Base-by-base conservation (phyloP, 2,797 vertebrate species). In the Enteromius treurensis region DNA sequence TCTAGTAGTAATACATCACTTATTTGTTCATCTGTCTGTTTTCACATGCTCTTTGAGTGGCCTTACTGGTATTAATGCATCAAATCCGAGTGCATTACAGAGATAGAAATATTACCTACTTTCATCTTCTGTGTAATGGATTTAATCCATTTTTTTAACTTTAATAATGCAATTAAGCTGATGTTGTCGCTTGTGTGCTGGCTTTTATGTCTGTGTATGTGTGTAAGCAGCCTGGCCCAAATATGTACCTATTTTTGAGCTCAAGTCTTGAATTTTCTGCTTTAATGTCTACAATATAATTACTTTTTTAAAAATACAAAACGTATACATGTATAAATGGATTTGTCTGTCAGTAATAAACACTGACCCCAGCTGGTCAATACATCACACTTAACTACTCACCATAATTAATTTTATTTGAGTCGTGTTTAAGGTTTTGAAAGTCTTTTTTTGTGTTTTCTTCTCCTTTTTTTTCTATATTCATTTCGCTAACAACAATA, bases 301-400 rank as follows among this genome's bases (percentile, higher is more conserved):
- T 8, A 29, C 23, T 9, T 64, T 77, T 45, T 64, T 26, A 45
- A 62, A 77, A 65, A 32, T 23, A 23, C 9, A 51, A 29, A 23
- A 17, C 13, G n/a, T 23, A 23, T 58, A 49, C 5, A 11, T 45
- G 15, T 37, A 37, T 37, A 79, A 79, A 45, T 67, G 21, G 11
- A 14, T 51, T 67, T 77, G 3, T 79, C 62, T 15, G 62, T 34
- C 45, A 13, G n/a, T 40, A 68, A 10, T 34, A 68, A 49, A 37
- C 21, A 40, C 21, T 13, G 77, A 53, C 77, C 64, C 32, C 77
- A 53, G 47, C 47, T 55, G 77, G 47, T 79, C 64, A 79, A 40
- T 34, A 53, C 29, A 34, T 19, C 40, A 32, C 55, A 77, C 37
- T n/a, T 47, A 49, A 21, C 65, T 19, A 64, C 19, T 45, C 37